Base-by-base conservation (phyloP, 2,888 invertebrate genomes). In the Synanthedon vespiformis region DNA sequence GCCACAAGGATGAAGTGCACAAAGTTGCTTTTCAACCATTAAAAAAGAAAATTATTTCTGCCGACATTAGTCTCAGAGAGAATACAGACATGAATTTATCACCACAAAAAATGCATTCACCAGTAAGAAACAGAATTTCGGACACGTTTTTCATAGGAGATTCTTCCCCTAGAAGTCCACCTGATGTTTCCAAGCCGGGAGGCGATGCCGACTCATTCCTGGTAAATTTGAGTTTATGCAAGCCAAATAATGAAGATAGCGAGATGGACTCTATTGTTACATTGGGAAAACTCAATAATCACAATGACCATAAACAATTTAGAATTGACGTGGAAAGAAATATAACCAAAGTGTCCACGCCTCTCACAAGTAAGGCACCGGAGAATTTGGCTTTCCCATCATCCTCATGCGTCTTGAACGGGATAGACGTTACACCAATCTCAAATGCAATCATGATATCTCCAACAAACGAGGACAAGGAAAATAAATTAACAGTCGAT, bases 1-100 rank as follows among this genome's bases (percentile, higher is more conserved):
- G 87, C 1, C 89, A 90, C 58, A 84, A 84, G 18, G 80, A 82
- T 57, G 78, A 87, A 56, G 79, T 90, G 0, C 76, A 71, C 10
- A 84, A 74, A 59, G 75, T 90, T 16, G 65, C 80, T 13, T 89
- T 88, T 60, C 89, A 89, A 64, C 82, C 84, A 4, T 50, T 62
- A 5, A 70, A 72, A 55, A 79, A 71, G 57, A 87, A 78, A 59
- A 54, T 65, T 8, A 53, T 71, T 5, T 75, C 79, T 16, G 66
- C 72, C 3, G 87, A 88, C 57, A 63, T 81, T n/a, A 88, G 88
- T 59, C 67, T 87, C 4, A 71, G 74, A 57, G 88, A 88, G 60
- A 82, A 84, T 48, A 64, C 65, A 12, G 80, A 83, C 52, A 59
- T 61, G n/a, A 63, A 64, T 50, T 48, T 64, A 5, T 68, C 74